Conservation (phyloP, 30 jellyfish, hydroid and myxozoan species). For the Chrysaora quinquecirrha region DNA sequence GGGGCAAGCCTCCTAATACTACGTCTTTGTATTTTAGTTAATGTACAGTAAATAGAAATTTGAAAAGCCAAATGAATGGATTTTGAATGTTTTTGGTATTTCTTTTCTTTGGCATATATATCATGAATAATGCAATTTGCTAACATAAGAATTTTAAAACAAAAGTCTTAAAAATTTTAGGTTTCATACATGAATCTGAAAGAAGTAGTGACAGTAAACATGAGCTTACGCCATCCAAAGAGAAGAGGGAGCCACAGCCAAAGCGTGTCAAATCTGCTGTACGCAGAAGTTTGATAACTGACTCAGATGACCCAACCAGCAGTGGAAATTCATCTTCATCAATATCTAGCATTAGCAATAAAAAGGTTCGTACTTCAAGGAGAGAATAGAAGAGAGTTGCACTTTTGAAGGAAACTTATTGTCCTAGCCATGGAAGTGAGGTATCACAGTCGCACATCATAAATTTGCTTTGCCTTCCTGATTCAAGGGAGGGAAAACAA, state of each 20-base stretch:
- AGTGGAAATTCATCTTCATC: slow-evolving; percentile 33
- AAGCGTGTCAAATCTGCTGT: slow-evolving; percentile 15
- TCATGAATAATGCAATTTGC: slow-evolving; percentile 7
- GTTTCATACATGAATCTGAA: slow-evolving; percentile 4
- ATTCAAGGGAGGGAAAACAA: slow-evolving; percentile 35
- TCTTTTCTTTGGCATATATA: not conserved
- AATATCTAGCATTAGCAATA: not conserved
- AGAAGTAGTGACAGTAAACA: slow-evolving; percentile 21
- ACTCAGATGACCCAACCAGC: slow-evolving; percentile 15
- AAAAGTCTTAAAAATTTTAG: not conserved
- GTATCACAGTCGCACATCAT: not conserved
- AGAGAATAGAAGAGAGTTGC: slow-evolving; percentile 23
- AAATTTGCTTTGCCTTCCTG: slow-evolving; percentile 21
- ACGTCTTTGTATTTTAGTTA: slow-evolving; percentile 3
- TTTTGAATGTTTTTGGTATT: not conserved
- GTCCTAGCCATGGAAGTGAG: slow-evolving; percentile 10
- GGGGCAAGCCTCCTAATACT: slow-evolving; percentile 18
- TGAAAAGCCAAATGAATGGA: slow-evolving; percentile 26
- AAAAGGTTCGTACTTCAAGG: slow-evolving; percentile 23
- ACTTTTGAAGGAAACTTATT: slow-evolving; percentile 27
- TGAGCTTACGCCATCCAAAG: slow-evolving; percentile 39
- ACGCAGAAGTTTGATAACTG: slow-evolving; percentile 18
- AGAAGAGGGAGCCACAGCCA: slow-evolving; percentile 33
- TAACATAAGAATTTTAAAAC: not conserved
- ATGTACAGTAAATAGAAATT: not conserved